A percentile compares a stretch with the other conserved stretches of the same genome.
phyloP scores from a whole-genome alignment of 2,888 invertebrate species.

The Caenorhabditis japonica region DNA sequence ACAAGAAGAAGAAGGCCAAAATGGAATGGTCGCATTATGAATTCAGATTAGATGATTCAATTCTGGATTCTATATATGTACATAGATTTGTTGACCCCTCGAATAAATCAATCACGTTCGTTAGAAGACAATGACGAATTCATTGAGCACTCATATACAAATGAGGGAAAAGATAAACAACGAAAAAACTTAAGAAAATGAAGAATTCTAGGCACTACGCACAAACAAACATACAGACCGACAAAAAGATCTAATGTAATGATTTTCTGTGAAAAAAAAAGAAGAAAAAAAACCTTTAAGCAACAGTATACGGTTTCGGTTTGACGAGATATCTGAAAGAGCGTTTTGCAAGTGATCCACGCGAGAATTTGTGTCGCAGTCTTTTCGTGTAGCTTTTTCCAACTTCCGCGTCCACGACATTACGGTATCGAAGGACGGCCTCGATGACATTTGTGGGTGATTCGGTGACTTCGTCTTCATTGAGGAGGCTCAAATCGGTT shows the following conservation, averaged over 20 bases:
- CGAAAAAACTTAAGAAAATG: no score
- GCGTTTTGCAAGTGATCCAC: constrained; percentile 70
- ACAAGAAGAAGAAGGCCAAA: constrained; percentile 14
- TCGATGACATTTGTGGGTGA: constrained; percentile 64
- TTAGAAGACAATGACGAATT: no score
- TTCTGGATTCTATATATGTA: constrained; percentile 8
- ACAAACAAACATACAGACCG: constrained; percentile 3
- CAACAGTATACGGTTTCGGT: constrained; percentile 71
- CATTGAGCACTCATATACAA: constrained; percentile 39
- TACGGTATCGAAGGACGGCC: constrained; percentile 66
- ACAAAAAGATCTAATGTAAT: constrained; percentile 2
- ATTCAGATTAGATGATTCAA: constrained; percentile 32
- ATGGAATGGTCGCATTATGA: constrained; percentile 11
- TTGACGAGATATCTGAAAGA: constrained; percentile 71
- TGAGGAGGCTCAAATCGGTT: constrained; percentile 14
- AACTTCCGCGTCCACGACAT: constrained; percentile 58
- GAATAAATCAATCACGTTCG: not conserved
- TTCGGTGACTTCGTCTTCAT: not conserved
- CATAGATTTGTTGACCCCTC: constrained; percentile 11
- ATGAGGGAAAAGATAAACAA: constrained; percentile 7
- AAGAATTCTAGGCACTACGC: constrained; percentile 1
- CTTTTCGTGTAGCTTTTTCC: constrained; percentile 65
- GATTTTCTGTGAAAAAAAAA: not conserved
- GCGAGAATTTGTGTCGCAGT: constrained; percentile 72
- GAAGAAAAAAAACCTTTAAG: constrained; percentile 40